phyloP scores from a whole-genome alignment of 1,140 invertebrate species.

The Heliconius melpomene region DNA sequence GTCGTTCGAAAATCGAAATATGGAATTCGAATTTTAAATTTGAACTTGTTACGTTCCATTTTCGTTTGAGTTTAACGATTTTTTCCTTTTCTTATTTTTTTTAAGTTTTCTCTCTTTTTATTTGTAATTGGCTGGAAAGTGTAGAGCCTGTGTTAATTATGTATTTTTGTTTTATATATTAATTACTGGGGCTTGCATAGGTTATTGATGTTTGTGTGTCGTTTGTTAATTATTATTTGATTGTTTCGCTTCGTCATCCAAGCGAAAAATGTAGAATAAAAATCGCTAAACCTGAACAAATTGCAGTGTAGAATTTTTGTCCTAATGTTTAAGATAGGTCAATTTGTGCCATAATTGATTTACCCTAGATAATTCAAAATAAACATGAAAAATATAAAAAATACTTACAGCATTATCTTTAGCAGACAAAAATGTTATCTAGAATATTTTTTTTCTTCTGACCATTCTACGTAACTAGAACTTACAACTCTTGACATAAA shows the following conservation, averaged over 20 bases:
- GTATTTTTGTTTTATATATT: constrained; percentile 16
- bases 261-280: too few relatives aligned
- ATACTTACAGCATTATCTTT: too few relatives aligned
- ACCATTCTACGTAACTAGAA: too few relatives aligned
- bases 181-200: background rate
- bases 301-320: too few relatives aligned
- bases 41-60: constrained; percentile 24
- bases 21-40: constrained; percentile 40
- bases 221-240: background rate
- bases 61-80: constrained; percentile 22
- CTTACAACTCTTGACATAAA: background rate
- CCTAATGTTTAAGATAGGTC: too few relatives aligned
- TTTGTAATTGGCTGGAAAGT: constrained; percentile 29
- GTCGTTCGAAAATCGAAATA: constrained; percentile 35
- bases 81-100: background rate
- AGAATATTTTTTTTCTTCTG: too few relatives aligned
- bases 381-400: too few relatives aligned
- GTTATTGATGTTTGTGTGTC: background rate
- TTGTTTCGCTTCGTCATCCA: background rate
- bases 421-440: too few relatives aligned
- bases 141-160: constrained; percentile 14
- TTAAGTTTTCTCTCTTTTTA: constrained; percentile 22
- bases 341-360: too few relatives aligned
- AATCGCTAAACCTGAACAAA: too few relatives aligned
- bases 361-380: too few relatives aligned